Percentiles rank a stretch among this genome's conserved stretches.
phyloP scores from a whole-genome alignment of 2,113 vertebrate species.

The Monarcha castaneiventris region DNA sequence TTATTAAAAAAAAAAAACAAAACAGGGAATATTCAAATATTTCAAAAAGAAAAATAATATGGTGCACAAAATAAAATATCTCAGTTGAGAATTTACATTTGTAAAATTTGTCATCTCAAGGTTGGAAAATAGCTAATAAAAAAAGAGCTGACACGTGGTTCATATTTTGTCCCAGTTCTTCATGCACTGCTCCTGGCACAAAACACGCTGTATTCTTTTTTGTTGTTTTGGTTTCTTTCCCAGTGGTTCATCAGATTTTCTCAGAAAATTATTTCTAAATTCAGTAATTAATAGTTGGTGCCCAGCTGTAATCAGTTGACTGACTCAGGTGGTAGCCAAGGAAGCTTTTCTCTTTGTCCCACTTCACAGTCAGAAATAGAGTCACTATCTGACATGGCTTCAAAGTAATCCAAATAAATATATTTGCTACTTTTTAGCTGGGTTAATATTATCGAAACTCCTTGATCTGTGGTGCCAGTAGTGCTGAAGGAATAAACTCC shows the following conservation, averaged over 20 bases:
- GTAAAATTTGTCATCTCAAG: not conserved
- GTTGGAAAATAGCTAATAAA: not conserved
- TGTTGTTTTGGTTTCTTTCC: not conserved
- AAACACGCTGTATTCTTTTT: not conserved
- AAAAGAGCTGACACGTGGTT: not conserved
- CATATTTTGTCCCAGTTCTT: not conserved
- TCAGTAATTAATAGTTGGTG: not conserved
- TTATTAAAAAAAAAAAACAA: not conserved
- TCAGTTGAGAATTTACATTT: not conserved
- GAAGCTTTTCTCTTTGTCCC: not conserved
- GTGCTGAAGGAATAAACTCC: not conserved
- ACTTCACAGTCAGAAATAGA: not conserved
- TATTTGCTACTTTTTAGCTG: not conserved
- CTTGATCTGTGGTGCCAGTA: not conserved
- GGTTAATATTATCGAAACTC: not conserved
- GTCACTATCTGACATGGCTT: not conserved
- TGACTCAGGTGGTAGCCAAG: not conserved
- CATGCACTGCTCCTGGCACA: not conserved
- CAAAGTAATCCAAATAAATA: not conserved
- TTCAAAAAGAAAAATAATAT: not conserved
- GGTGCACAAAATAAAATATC: not conserved
- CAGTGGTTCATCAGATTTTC: not conserved
- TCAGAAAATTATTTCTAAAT: not conserved
- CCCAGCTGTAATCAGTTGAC: not conserved
- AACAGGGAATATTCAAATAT: not conserved